A percentile compares a stretch with the other conserved stretches of the same genome.
phyloP scores from a whole-genome alignment of 2,113 vertebrate species.

The Podiceps cristatus region DNA sequence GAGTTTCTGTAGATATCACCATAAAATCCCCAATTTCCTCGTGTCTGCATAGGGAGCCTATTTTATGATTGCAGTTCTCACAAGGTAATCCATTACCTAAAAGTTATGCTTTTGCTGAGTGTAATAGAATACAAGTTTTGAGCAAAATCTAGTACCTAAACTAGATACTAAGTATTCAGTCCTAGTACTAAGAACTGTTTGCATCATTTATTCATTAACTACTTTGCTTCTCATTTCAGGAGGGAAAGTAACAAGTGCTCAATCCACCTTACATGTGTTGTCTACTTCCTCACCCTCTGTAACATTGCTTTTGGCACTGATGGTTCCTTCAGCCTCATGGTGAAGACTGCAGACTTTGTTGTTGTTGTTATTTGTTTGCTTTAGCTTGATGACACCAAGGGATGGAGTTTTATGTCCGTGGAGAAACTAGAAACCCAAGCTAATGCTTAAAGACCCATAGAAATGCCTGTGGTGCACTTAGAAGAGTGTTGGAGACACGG shows the following conservation, averaged over 20 bases:
- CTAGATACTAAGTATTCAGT: neutral
- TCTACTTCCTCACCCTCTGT: conserved; percentile 79
- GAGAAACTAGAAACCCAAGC: conserved; percentile 43
- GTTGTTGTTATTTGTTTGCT: conserved; percentile 56
- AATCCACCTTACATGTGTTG: conserved; percentile 79
- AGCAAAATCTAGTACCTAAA: neutral
- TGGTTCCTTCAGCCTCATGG: conserved; percentile 88
- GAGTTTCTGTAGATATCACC: neutral
- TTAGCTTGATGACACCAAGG: conserved; percentile 58
- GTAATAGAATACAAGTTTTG: neutral
- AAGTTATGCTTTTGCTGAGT: neutral
- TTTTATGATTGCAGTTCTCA: neutral
- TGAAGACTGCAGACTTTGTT: conserved; percentile 78
- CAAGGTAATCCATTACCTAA: neutral
- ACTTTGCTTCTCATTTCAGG: conserved; percentile 73
- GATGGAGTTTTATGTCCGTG: conserved; percentile 22
- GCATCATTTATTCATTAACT: neutral
- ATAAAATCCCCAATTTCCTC: neutral
- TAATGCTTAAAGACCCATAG: conserved; percentile 29
- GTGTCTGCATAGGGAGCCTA: neutral
- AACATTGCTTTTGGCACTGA: conserved; percentile 81
- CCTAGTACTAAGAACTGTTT: neutral
- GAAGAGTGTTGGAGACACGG: neutral
- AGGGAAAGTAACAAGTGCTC: conserved; percentile 90
- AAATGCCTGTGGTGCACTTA: conserved; percentile 43